Conservation (phyloP, 2,113 vertebrate species). For the Aegithalos caudatus region DNA sequence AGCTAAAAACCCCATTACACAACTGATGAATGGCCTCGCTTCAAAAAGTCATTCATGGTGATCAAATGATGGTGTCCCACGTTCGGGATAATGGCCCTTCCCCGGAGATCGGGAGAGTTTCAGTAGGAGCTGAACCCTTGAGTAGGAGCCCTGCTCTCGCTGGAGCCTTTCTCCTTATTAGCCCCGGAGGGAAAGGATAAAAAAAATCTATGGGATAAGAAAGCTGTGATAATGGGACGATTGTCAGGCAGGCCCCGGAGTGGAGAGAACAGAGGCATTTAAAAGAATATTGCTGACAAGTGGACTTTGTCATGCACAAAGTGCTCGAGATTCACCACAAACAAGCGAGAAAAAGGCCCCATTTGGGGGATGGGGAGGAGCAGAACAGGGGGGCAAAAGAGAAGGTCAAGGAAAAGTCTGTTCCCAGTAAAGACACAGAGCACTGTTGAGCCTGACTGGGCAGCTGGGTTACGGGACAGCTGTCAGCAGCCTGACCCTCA, state of each 20-base stretch:
- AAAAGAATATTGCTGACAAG: slow-evolving; percentile 54
- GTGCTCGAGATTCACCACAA: slow-evolving; percentile 10
- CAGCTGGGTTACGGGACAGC: background rate
- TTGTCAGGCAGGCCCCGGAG: slow-evolving; percentile 43
- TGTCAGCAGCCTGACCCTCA: background rate
- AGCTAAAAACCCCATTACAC: background rate
- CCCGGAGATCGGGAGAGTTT: background rate
- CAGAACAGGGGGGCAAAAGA: background rate
- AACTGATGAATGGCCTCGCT: slow-evolving; percentile 21
- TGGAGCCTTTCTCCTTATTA: slow-evolving; percentile 31
- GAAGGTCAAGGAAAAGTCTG: slow-evolving; percentile 52
- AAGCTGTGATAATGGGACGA: slow-evolving; percentile 51
- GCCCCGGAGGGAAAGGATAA: background rate
- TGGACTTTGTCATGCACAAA: slow-evolving; percentile 46
- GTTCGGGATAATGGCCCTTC: background rate
- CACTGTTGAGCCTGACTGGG: background rate
- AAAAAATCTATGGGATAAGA: background rate
- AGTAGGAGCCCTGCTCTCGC: slow-evolving; percentile 1
- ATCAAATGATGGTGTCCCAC: background rate
- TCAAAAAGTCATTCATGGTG: slow-evolving; percentile 32
- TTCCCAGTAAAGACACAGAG: background rate
- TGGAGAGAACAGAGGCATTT: slow-evolving; percentile 3
- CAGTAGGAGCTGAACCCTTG: background rate
- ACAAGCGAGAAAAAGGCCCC: background rate
- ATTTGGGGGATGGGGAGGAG: background rate